Evolutionary conservation across 2,888 invertebrate genomes (phyloP), one percentile per base, ranked within the genome.

Genomic region (Scaptomyza tumidula): DNA sequence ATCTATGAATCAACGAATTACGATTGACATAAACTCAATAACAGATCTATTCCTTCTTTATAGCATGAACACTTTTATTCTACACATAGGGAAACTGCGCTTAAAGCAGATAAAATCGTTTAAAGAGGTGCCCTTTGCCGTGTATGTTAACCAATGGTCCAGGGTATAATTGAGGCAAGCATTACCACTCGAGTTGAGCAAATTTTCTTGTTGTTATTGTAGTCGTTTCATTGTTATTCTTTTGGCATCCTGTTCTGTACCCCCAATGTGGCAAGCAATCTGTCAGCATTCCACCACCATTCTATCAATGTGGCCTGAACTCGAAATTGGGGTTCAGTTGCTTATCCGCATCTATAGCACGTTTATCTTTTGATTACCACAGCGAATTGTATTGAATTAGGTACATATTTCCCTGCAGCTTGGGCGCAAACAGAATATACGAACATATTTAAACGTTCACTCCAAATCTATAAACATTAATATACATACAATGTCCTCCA

Each of bases 201-300:
- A 29, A 29, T 35, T n/a, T 37, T 24, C 24, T 24, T 52, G 27
- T 27, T 52, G 62, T 62, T 72, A 19, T 59, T 72, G 66, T 73
- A 78, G 76, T 80, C 71, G 86, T 86, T 88, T 85, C 89, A 86
- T 85, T 88, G 78, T 73, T 88, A 84, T 85, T 85, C 84, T 71
- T 88, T 78, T 58, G 59, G 71, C 73, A 88, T 86, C 80, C 65
- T 56, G 53, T 58, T 58, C 61, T 50, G 46, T 59, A 39, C 48
- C 50, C 48, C 71, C 46, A 56, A 57, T 55, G 35, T 60, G 59
- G 49, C 77, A 64, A 63, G 58, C 75, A 67, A 70, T 65, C 58
- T 80, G 53, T 72, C 60, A 24, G 52, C 46, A 71, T 62, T 71
- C 60, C 65, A 73, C 62, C 67, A 65, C 49, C 63, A 68, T 39